phyloP scores from a whole-genome alignment of 2,797 vertebrate species.

The Orientallactaga sibirica region DNA sequence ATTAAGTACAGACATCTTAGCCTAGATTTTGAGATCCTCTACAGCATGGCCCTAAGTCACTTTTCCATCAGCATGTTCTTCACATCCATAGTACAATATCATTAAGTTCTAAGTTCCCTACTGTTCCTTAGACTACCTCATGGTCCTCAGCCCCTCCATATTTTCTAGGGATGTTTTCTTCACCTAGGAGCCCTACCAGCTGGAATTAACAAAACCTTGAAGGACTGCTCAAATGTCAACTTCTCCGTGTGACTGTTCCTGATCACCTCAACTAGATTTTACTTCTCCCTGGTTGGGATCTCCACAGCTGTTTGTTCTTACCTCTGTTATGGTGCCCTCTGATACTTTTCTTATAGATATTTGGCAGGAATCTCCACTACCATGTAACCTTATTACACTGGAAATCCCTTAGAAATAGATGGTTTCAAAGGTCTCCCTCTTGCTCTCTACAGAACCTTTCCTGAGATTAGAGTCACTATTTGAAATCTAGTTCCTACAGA shows the following conservation, averaged over 20 bases:
- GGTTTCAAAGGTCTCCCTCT: neutral
- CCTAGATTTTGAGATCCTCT: neutral
- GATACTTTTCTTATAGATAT: neutral
- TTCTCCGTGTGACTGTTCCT: neutral
- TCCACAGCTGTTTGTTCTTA: neutral
- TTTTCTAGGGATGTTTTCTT: neutral
- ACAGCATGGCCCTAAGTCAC: neutral
- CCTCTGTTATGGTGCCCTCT: neutral
- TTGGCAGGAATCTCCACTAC: neutral
- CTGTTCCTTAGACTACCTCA: neutral
- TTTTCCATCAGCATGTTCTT: neutral
- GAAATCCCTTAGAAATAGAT: neutral
- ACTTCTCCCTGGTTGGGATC: neutral
- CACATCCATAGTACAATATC: neutral
- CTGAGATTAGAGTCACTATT: neutral
- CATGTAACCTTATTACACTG: neutral
- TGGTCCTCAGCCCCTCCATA: neutral
- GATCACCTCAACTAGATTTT: neutral
- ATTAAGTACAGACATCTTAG: neutral
- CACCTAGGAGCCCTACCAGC: neutral
- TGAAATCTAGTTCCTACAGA: neutral
- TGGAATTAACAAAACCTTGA: neutral
- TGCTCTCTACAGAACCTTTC: neutral
- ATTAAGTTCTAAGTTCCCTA: neutral
- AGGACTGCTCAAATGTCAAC: neutral